Conservation (phyloP, 2,888 invertebrate species). For the Tinea pellionella region DNA sequence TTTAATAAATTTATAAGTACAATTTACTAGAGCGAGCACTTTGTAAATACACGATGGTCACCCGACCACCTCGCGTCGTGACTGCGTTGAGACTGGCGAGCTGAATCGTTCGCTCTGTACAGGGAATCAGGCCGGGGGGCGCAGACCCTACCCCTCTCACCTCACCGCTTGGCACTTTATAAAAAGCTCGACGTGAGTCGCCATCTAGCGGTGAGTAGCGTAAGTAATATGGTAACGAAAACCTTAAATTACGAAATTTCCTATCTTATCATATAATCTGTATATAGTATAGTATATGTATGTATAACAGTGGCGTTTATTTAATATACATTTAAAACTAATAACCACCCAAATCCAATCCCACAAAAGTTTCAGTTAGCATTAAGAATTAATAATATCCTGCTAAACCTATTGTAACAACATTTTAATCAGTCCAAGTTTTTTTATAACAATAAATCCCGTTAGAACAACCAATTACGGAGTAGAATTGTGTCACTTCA, state of each 20-base stretch:
- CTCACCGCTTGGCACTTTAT: constrained; percentile 26
- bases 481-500: neutral
- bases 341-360: no score
- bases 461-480: neutral
- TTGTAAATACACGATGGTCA: constrained; percentile 38
- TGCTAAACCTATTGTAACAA: no score
- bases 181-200: neutral
- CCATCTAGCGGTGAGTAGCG: constrained; percentile 47
- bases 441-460: neutral
- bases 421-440: no score
- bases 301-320: neutral
- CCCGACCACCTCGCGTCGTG: constrained; percentile 50
- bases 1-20: constrained; percentile 49
- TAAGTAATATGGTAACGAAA: neutral
- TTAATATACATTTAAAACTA: no score
- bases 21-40: constrained; percentile 58
- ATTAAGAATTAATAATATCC: no score
- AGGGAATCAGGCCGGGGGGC: constrained; percentile 51
- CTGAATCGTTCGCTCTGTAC: constrained; percentile 39
- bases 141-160: constrained; percentile 44
- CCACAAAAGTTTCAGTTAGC: no score
- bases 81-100: constrained; percentile 58
- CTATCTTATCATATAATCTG: neutral
- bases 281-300: neutral
- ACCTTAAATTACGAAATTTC: no score